phyloP scores from a whole-genome alignment of 2,113 vertebrate species.

The Pandion haliaetus region DNA sequence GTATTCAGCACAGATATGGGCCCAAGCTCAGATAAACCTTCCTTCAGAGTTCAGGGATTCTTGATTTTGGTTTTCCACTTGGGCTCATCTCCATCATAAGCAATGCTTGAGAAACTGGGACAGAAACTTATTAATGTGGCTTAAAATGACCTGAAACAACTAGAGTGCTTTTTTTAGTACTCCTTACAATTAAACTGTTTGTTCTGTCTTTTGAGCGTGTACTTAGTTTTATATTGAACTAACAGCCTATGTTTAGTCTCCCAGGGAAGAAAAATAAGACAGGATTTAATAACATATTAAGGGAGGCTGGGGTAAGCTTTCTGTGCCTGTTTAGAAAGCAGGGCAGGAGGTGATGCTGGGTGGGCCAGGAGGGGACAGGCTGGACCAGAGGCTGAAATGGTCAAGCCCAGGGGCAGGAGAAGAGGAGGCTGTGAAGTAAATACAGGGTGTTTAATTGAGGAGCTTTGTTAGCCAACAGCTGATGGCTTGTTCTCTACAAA shows the following conservation, averaged over 20 bases:
- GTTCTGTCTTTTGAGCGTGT: background rate
- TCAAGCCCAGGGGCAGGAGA: background rate
- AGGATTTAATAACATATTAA: background rate
- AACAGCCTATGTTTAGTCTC: slow-evolving; percentile 31
- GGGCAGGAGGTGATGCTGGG: background rate
- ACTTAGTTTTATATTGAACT: slow-evolving; percentile 29
- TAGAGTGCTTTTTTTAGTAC: background rate
- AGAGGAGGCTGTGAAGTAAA: background rate
- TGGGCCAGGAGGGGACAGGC: background rate
- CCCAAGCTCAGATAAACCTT: slow-evolving; percentile 11
- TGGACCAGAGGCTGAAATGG: background rate
- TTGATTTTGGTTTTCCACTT: slow-evolving; percentile 14
- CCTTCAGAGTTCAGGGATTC: slow-evolving; percentile 45
- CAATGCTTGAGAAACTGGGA: background rate
- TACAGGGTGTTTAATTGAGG: background rate
- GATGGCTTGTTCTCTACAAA: background rate
- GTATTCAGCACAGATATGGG: background rate
- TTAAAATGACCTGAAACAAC: background rate
- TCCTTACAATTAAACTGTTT: slow-evolving; percentile 1
- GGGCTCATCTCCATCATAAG: slow-evolving; percentile 42
- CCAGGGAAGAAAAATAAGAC: slow-evolving; percentile 5
- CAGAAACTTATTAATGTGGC: background rate
- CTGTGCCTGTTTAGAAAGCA: background rate
- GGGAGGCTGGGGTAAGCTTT: background rate
- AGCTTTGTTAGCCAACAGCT: background rate